Evolutionary conservation across 2,797 vertebrate genomes (phyloP).

Genomic region (Chromobotia macracanthus): DNA sequence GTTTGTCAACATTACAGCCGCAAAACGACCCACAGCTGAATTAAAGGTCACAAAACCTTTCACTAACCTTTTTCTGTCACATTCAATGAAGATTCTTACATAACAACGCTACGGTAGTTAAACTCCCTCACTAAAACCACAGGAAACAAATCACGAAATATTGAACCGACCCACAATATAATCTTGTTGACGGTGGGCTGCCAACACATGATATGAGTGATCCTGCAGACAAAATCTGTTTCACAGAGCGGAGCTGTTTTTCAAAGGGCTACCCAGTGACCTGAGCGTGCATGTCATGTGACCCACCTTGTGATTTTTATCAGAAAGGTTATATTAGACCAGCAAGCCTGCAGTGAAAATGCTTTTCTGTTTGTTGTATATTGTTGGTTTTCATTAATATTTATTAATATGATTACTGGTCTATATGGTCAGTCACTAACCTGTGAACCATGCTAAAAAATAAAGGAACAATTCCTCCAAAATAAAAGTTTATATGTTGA

Average conservation of each 20-base stretch:
- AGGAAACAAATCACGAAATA: conserved; percentile 6
- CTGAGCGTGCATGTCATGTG: conserved; percentile 21
- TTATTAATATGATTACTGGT: neutral
- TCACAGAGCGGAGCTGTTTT: conserved; percentile 23
- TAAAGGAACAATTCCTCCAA: no score
- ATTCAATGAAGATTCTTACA: conserved; percentile 32
- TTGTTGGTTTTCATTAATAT: neutral
- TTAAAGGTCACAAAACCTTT: conserved; percentile 32
- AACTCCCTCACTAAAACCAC: neutral
- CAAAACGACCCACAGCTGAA: neutral
- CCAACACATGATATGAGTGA: conserved; percentile 15
- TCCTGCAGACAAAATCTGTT: conserved; percentile 37
- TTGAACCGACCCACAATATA: conserved; percentile 11
- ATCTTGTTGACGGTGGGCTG: neutral
- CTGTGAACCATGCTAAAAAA: neutral
- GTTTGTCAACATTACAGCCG: conserved; percentile 18
- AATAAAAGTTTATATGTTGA: no score
- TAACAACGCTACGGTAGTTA: neutral
- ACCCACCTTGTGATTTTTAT: conserved; percentile 42
- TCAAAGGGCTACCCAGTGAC: conserved; percentile 29
- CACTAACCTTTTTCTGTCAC: conserved; percentile 4
- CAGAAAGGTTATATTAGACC: conserved; percentile 26
- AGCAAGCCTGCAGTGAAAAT: neutral
- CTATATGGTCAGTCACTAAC: neutral
- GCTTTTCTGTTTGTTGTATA: neutral